These are phyloP conservation scores for Drosophila pallidifrons DNA, from an alignment of 1,140 invertebrate genomes.

Conservation along the genomic window DNA sequence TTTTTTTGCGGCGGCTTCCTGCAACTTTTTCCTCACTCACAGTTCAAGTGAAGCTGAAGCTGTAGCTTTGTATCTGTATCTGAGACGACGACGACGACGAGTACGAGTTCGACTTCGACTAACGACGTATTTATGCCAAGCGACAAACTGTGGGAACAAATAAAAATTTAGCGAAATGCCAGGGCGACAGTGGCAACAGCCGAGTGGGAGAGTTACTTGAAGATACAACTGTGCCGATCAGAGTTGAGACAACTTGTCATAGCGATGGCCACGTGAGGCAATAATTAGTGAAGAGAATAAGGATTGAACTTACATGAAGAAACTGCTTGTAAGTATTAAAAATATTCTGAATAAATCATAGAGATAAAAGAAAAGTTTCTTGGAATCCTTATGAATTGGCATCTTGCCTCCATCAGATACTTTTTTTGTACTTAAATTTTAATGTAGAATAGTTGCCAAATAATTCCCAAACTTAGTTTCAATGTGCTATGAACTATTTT, in stretches of 20 bases:
- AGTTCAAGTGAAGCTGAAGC: constrained; percentile 53
- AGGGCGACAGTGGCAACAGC: constrained; percentile 21
- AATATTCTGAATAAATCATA: no score
- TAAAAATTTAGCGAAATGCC: constrained; percentile 79
- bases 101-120: not conserved
- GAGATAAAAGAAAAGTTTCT: no score
- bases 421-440: no score
- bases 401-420: no score
- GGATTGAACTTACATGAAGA: no score
- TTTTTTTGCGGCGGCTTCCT: constrained; percentile 67
- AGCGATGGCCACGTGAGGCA: constrained; percentile 39
- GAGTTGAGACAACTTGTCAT: not conserved
- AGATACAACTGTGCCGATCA: not conserved
- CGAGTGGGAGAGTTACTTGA: constrained; percentile 27
- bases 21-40: constrained; percentile 51
- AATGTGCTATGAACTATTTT: no score
- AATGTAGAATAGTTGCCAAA: no score
- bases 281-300: constrained; percentile 1
- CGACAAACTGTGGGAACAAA: constrained; percentile 84
- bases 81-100: constrained; percentile 23
- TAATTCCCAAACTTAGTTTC: no score
- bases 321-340: no score
- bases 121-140: constrained; percentile 82
- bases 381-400: no score
- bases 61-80: constrained; percentile 28